Percentiles rank a stretch among this genome's conserved stretches.
These are phyloP conservation scores for Aulostomus chinensis DNA, from an alignment of 2,797 vertebrate genomes.

Conservation along the genomic window DNA sequence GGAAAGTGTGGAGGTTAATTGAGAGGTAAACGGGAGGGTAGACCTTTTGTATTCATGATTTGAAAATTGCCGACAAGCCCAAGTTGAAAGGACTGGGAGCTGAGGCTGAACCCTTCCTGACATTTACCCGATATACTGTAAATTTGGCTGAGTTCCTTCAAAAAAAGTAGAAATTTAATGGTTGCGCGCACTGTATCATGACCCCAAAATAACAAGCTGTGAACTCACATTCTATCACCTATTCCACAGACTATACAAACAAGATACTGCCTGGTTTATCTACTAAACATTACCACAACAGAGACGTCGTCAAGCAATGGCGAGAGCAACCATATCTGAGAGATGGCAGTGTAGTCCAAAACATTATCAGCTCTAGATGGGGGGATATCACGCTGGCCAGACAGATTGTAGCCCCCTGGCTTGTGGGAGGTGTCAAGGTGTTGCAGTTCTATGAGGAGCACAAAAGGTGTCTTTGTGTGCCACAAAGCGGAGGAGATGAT, in stretches of 20 bases:
- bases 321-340: constrained; percentile 52
- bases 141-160: no score
- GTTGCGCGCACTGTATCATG: constrained; percentile 44
- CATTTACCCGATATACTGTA: background rate
- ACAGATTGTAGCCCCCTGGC: constrained; percentile 47
- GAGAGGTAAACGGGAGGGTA: constrained; percentile 39
- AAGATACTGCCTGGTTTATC: constrained; percentile 59
- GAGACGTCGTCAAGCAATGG: constrained; percentile 52
- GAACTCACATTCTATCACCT: constrained; percentile 59
- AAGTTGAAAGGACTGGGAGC: constrained; percentile 1
- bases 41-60: constrained; percentile 30
- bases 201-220: constrained; percentile 56
- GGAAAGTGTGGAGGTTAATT: constrained; percentile 59
- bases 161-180: constrained; percentile 20
- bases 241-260: constrained; percentile 63
- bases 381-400: constrained; percentile 55
- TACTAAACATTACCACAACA: constrained; percentile 61
- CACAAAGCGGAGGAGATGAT: constrained; percentile 6
- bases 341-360: constrained; percentile 44
- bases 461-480: constrained; percentile 25
- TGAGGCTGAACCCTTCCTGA: constrained; percentile 11
- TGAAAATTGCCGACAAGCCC: constrained; percentile 21
- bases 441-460: constrained; percentile 21
- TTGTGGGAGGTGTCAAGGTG: constrained; percentile 35
- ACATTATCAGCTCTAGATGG: constrained; percentile 60